phyloP scores from a whole-genome alignment of 2,888 invertebrate genomes.

The Geophilus truncorum region DNA sequence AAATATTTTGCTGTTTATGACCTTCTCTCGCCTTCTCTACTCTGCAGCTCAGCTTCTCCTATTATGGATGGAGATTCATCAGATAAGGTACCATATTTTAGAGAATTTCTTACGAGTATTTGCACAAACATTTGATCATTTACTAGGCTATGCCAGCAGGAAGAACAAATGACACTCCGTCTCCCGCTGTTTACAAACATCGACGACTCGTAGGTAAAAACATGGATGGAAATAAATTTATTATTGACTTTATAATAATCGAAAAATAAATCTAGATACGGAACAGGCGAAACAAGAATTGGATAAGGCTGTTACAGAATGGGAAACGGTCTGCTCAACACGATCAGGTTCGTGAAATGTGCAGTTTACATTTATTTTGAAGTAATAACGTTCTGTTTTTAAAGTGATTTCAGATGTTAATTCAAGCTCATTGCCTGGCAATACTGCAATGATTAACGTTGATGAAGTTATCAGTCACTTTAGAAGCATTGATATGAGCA shows the following conservation, averaged over 20 bases:
- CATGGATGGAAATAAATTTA: not conserved
- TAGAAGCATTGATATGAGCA: conserved; percentile 37
- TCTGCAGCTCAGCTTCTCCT: too few species aligned
- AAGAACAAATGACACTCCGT: not conserved
- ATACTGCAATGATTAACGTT: conserved; percentile 20
- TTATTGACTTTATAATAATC: not conserved
- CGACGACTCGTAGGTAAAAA: not conserved
- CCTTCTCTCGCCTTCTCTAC: too few species aligned
- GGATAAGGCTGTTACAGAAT: conserved; percentile 36
- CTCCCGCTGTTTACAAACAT: not conserved
- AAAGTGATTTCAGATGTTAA: not conserved
- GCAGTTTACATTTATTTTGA: not conserved
- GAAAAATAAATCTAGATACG: not conserved
- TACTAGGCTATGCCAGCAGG: not conserved
- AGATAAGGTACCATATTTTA: not conserved
- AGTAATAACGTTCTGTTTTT: not conserved
- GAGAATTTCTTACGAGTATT: not conserved
- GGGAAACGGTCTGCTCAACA: conserved; percentile 35
- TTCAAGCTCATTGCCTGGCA: not conserved
- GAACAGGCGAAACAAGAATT: conserved; percentile 36
- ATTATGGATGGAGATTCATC: not conserved
- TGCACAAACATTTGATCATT: not conserved
- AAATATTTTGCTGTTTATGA: too few species aligned
- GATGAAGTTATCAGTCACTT: conserved; percentile 40
- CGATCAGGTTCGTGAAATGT: not conserved